Conservation (phyloP, 1,140 invertebrate genomes). For the Heliconius nattereri region DNA sequence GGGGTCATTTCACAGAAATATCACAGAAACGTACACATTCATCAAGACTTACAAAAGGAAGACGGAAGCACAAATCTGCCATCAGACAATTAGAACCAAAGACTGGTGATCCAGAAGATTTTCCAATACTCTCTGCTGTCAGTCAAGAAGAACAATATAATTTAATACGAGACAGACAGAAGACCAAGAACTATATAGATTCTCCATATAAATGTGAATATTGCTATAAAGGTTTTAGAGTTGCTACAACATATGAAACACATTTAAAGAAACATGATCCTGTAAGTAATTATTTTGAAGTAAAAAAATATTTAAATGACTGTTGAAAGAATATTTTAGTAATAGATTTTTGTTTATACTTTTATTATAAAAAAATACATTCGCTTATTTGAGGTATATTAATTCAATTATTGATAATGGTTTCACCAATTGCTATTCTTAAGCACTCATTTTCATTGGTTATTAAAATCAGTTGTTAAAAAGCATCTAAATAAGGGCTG, state of each 20-base stretch:
- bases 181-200: constrained; percentile 63
- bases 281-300: constrained; percentile 48
- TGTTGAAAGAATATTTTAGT: too few species aligned
- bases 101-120: constrained; percentile 54
- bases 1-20: constrained; percentile 48
- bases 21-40: constrained; percentile 17
- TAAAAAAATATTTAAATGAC: too few species aligned
- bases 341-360: too few species aligned
- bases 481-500: too few species aligned
- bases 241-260: constrained; percentile 54
- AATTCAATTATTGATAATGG: too few species aligned
- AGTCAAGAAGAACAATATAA: constrained; percentile 66
- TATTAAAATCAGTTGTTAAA: too few species aligned
- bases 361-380: too few species aligned
- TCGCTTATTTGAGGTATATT: too few species aligned
- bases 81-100: constrained; percentile 24
- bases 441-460: too few species aligned
- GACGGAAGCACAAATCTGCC: constrained; percentile 23
- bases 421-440: too few species aligned
- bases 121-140: constrained; percentile 56
- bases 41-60: constrained; percentile 15
- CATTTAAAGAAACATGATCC: constrained; percentile 74
- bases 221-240: constrained; percentile 68
- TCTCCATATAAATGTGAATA: constrained; percentile 63
- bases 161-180: constrained; percentile 56